Base-by-base conservation (phyloP, 1,140 invertebrate species). In the Trachelipus rathkii region DNA sequence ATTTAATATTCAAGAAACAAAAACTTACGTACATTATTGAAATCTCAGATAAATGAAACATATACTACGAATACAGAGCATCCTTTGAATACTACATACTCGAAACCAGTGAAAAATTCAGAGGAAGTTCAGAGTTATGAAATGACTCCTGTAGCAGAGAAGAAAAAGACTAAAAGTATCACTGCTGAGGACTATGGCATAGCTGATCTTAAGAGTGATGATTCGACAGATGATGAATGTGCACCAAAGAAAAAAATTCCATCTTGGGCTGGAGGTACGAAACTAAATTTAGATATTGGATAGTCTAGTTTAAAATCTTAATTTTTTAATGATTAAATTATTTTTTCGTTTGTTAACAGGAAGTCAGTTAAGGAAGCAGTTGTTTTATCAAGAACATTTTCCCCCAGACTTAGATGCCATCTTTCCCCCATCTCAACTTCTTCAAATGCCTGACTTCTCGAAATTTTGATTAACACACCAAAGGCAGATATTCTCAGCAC, bases 121-220 rank as follows among this genome's bases (percentile, higher is more conserved):
- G 46, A 50, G 46, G 9, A 10, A 50, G 15, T 10, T 15, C 33
- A 67, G 5, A 80, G 83, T 15, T 86, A 86, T 78, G 82, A 85
- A 6, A 85, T 86, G 69, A 86, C 85, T 7, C 84, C 83, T 10
- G 71, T 74, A 21, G 43, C 71, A 10, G 77, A 82, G 6, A 79
- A 83, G 33, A 67, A 67, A 33, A 71, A 72, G 13, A 74, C 75
- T 3, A 46, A 77, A 21, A 74, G 75, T 13, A 75, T 72, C 44
- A 78, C 72, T 67, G 72, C 73, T 24, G 81, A 87, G 23, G 84
- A 85, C 73, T 88, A 88, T 80, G 85, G 86, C 77, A 86, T 88
- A 21, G 82, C 83, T 60, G 86, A 87, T n/a, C n/a, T n/a, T n/a
- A n/a, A n/a, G n/a, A n/a, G n/a, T n/a, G n/a, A n/a, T n/a, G n/a